Conservation (phyloP, 2,888 invertebrate genomes). For the Macrophya annulata region DNA sequence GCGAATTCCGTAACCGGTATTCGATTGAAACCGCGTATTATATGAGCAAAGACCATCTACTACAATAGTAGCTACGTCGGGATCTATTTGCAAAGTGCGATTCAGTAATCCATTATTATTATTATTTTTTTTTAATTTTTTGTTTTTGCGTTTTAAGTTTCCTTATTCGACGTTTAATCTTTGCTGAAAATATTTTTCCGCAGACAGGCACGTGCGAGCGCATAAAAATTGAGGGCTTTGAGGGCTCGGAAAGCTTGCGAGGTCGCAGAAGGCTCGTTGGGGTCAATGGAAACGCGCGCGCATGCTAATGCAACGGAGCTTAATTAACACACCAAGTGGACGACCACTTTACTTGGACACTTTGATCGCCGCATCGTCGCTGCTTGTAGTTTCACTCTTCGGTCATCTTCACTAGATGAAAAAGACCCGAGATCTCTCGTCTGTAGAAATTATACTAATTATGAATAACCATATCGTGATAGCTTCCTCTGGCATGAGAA, state of each 20-base stretch:
- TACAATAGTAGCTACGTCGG: background rate
- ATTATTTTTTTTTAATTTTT: background rate
- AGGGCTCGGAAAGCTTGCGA: conserved; percentile 32
- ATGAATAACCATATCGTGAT: background rate
- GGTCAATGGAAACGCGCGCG: conserved; percentile 39
- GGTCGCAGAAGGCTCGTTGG: conserved; percentile 13
- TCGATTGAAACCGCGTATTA: conserved; percentile 13
- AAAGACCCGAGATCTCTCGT: background rate
- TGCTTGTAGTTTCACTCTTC: conserved; percentile 22
- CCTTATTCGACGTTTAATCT: background rate
- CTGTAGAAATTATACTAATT: background rate
- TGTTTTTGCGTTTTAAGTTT: background rate
- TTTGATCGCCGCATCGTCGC: conserved; percentile 24
- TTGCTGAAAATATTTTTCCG: conserved; percentile 3
- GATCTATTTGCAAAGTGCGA: background rate
- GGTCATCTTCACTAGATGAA: conserved; percentile 14
- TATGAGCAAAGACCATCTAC: background rate
- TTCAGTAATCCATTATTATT: background rate
- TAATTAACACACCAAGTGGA: conserved; percentile 53
- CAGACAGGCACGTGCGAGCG: conserved; percentile 32
- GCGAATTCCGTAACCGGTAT: conserved; percentile 10
- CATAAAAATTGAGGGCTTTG: conserved; percentile 51
- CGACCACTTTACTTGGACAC: conserved; percentile 39
- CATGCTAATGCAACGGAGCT: conserved; percentile 47
- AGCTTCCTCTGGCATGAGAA: background rate